These are phyloP conservation scores for Trachelus stipa DNA, from an alignment of 2,888 invertebrate species.

Conservation along the genomic window DNA sequence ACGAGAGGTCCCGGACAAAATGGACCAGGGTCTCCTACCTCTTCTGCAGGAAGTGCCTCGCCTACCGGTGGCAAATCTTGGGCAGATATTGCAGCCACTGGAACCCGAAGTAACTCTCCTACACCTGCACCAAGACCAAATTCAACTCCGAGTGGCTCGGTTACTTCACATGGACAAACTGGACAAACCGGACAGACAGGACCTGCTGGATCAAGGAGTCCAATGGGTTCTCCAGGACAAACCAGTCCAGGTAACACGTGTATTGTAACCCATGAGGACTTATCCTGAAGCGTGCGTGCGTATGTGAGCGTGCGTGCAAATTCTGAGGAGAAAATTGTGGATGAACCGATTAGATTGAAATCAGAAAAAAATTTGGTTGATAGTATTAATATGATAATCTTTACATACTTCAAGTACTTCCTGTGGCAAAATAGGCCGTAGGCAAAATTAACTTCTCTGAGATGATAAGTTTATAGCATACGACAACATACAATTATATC, in stretches of 20 bases:
- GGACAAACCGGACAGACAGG: constrained; percentile 6
- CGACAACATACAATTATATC: too few relatives aligned
- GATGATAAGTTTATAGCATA: too few relatives aligned
- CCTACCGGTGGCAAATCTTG: constrained; percentile 42
- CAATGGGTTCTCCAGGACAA: background rate
- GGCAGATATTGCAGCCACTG: constrained; percentile 50
- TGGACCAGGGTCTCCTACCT: constrained; percentile 17
- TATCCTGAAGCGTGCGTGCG: background rate
- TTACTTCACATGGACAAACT: constrained; percentile 3
- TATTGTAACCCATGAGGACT: background rate
- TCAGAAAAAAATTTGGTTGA: background rate
- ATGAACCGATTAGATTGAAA: background rate
- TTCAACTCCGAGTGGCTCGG: background rate
- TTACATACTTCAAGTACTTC: too few relatives aligned
- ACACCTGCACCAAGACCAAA: constrained; percentile 22
- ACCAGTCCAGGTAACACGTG: background rate
- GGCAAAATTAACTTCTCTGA: too few relatives aligned
- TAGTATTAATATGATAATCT: background rate
- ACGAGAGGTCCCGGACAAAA: constrained; percentile 3
- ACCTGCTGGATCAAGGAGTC: constrained; percentile 12
- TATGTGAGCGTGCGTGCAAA: background rate
- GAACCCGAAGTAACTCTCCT: constrained; percentile 41
- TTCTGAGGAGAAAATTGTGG: background rate
- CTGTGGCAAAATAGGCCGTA: too few relatives aligned
- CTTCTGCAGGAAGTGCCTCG: constrained; percentile 25